phyloP scores from a whole-genome alignment of 2,888 invertebrate genomes.

The Tridacna crocea region DNA sequence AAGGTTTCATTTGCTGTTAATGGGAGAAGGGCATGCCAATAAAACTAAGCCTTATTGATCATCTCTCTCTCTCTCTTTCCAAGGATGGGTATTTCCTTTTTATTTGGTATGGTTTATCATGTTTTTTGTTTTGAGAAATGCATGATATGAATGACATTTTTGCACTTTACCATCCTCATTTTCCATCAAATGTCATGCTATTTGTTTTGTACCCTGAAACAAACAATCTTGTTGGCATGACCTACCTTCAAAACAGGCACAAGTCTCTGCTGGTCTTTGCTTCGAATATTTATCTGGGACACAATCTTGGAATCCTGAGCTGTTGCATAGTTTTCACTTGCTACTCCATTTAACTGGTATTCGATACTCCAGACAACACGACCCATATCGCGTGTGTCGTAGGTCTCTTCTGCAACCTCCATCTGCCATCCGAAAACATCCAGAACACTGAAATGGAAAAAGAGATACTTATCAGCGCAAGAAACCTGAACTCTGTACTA shows the following conservation, averaged over 20 bases:
- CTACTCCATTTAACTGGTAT: slow-evolving; percentile 86
- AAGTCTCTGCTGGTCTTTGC: slow-evolving; percentile 71
- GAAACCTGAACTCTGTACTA: too few relatives aligned
- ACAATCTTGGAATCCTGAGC: slow-evolving; percentile 72
- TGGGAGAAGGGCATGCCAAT: background rate
- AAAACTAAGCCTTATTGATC: background rate
- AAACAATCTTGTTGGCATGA: too few relatives aligned
- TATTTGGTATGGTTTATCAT: background rate
- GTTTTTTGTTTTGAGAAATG: too few relatives aligned
- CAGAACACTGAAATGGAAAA: slow-evolving; percentile 85
- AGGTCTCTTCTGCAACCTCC: slow-evolving; percentile 91
- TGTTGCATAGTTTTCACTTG: slow-evolving; percentile 66
- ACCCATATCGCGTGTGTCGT: slow-evolving; percentile 90
- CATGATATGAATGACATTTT: too few relatives aligned
- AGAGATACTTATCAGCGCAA: background rate
- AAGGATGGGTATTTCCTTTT: background rate
- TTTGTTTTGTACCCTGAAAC: too few relatives aligned
- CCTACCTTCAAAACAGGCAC: slow-evolving; percentile 79
- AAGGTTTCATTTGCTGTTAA: background rate
- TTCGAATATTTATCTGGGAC: slow-evolving; percentile 72
- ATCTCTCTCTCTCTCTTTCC: background rate
- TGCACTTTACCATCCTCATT: too few relatives aligned
- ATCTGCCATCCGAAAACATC: slow-evolving; percentile 96
- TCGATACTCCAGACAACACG: slow-evolving; percentile 94
- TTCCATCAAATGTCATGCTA: too few relatives aligned